These are phyloP conservation scores for Phengaris arion DNA, from an alignment of 2,888 invertebrate species.

Conservation along the genomic window DNA sequence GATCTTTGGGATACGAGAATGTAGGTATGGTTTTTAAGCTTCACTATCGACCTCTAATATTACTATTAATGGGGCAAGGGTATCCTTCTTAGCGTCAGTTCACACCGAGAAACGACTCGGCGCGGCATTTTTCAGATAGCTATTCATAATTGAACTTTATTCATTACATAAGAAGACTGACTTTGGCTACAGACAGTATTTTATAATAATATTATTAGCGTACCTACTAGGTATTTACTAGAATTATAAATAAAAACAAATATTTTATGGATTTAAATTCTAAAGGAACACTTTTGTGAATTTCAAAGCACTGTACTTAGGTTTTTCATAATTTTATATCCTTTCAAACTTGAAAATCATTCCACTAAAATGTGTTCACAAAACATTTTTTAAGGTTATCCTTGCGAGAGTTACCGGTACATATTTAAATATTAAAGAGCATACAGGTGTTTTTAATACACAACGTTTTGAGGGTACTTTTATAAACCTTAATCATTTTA, in stretches of 20 bases:
- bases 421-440: conserved; percentile 27
- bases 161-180: too few relatives aligned
- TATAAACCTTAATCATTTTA: conserved; percentile 17
- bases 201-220: too few relatives aligned
- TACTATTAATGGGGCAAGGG: too few relatives aligned
- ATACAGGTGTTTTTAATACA: conserved; percentile 27
- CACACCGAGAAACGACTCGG: too few relatives aligned
- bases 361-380: not conserved
- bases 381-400: conserved; percentile 25
- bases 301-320: not conserved
- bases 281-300: not conserved
- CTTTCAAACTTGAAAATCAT: conserved; percentile 18
- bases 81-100: too few relatives aligned
- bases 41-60: not conserved
- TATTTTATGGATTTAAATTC: not conserved
- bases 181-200: too few relatives aligned
- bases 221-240: too few relatives aligned
- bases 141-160: too few relatives aligned
- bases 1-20: too few relatives aligned
- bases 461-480: conserved; percentile 11
- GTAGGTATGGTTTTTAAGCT: too few relatives aligned
- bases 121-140: too few relatives aligned
- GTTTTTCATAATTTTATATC: not conserved
- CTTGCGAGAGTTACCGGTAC: conserved; percentile 15
- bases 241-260: too few relatives aligned